Base-by-base conservation (phyloP, 2,888 invertebrate species). In the Diadegma fenestrale region DNA sequence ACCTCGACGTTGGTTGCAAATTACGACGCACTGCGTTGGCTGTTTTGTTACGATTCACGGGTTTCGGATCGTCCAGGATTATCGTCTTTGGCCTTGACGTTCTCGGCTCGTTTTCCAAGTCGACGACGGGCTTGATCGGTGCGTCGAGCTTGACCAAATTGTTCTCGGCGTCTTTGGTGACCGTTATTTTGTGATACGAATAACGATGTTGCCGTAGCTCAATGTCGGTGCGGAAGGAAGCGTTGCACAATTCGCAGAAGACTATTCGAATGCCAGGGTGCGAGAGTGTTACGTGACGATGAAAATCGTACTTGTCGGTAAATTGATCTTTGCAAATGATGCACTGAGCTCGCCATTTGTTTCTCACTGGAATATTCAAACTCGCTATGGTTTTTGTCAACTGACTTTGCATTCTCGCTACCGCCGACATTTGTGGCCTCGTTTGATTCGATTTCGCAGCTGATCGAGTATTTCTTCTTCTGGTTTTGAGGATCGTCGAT, bases 161-260 rank as follows among this genome's bases (percentile, higher is more conserved):
- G 26, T 54, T 14, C 0, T 72, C 61, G n/a, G 37, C 26, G 8
- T 54, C 10, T 2, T 64, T 45, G 0, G 48, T 51, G 5, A 66
- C 80, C 0, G 58, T 63, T 26, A 73, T 73, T 19, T 82, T 77
- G 48, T 85, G 80, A 54, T 64, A 61, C 4, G 54, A 45, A n/a
- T 30, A 51, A 22, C 80, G 69, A 43, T 88, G 88, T 7, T 78
- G 30, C 10, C 43, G 33, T 2, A 87, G 58, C 37, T 80, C 72
- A n/a, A 22, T 30, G 19, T 85, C 79, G 43, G 73, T 78, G 17
- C 84, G 78, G 78, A 88, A 88, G 0, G 83, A 69, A 0, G 73
- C 58, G 43, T 61, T 76, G 68, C 88, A 88, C 12, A 86, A 14
- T n/a, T 84, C 85, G 76, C 88, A 88, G 33, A 86, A 86, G 2